Conservation (phyloP, 2,113 vertebrate species). For the Dromas ardeola region DNA sequence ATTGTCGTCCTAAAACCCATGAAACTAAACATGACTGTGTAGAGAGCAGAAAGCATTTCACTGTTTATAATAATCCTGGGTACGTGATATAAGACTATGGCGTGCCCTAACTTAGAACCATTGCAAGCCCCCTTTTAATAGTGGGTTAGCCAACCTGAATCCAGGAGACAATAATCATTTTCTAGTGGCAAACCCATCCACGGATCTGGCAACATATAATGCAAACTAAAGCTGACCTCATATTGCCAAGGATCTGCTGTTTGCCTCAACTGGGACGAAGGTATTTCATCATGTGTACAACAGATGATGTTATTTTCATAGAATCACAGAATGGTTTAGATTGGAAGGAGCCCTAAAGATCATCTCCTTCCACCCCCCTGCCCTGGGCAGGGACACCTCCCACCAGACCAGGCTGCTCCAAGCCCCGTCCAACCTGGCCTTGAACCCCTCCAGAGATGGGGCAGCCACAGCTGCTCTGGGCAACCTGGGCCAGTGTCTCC, state of each 20-base stretch:
- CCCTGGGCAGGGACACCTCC: background rate
- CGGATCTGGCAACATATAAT: background rate
- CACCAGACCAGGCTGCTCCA: background rate
- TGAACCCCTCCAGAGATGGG: background rate
- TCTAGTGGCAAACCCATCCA: background rate
- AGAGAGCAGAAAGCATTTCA: background rate
- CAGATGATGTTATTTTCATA: background rate
- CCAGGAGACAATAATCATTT: background rate
- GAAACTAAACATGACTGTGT: background rate
- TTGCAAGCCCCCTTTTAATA: background rate
- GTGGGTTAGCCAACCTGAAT: background rate
- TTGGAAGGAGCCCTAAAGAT: background rate
- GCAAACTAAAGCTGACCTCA: background rate
- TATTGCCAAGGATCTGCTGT: background rate
- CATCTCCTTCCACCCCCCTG: background rate
- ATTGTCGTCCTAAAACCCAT: background rate
- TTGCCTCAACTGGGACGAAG: background rate
- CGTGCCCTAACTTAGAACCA: background rate
- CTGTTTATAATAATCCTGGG: background rate
- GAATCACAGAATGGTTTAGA: background rate
- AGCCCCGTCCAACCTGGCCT: background rate
- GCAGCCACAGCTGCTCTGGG: background rate
- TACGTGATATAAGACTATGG: background rate
- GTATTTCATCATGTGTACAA: background rate
- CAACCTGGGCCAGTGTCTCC: background rate